Evolutionary conservation across 1,140 invertebrate genomes (phyloP).

Genomic region (Diuraphis noxia): DNA sequence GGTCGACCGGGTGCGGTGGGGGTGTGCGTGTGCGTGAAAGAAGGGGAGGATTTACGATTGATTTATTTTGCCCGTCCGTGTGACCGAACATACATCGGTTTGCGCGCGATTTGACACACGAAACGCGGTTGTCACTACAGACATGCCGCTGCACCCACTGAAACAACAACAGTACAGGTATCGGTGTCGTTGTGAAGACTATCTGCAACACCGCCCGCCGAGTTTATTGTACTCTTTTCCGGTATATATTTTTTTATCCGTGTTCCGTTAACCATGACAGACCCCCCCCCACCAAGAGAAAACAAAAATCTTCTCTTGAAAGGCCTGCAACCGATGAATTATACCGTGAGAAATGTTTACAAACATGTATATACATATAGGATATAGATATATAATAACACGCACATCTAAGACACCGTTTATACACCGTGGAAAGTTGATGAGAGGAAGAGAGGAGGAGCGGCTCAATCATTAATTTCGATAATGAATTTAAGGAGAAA

Average conservation of each 20-base stretch:
- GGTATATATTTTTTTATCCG: not conserved
- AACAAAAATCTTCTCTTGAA: not conserved
- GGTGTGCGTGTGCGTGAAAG: not conserved
- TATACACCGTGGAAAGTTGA: not conserved
- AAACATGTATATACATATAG: not conserved
- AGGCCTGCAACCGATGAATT: slow-evolving; percentile 1
- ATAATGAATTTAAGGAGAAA: slow-evolving; percentile 38
- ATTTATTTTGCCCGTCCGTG: slow-evolving; percentile 30
- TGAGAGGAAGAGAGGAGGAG: not conserved
- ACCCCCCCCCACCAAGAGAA: too few species aligned
- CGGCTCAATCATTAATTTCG: slow-evolving; percentile 47
- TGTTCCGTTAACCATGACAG: slow-evolving; percentile 39
- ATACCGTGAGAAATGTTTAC: slow-evolving; percentile 44
- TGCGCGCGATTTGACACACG: slow-evolving; percentile 39
- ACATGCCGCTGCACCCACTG: not conserved
- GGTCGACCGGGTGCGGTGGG: not conserved
- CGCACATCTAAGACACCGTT: not conserved
- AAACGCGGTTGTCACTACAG: not conserved
- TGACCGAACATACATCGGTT: slow-evolving; percentile 3
- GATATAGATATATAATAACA: too few species aligned
- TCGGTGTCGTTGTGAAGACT: not conserved
- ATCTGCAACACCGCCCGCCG: not conserved
- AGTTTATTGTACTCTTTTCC: slow-evolving; percentile 46
- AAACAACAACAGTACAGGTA: not conserved
- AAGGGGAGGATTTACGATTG: slow-evolving; percentile 46